A percentile compares a stretch with the other conserved stretches of the same genome.
Evolutionary conservation across 2,113 vertebrate genomes (phyloP).

Genomic region (Tachycineta bicolor): DNA sequence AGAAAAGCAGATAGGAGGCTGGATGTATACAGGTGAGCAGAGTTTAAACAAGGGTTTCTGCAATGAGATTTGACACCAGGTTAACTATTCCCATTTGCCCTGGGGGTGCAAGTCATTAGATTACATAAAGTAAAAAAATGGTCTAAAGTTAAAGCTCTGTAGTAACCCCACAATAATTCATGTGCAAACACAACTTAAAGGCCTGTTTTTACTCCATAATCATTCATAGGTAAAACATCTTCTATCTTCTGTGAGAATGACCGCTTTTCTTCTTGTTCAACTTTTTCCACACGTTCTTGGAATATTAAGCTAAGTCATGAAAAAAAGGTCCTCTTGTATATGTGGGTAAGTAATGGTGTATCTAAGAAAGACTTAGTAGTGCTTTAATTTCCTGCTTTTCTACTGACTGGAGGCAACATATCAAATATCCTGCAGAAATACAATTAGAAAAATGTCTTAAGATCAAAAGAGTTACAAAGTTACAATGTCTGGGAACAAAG

Average conservation of each 20-base stretch:
- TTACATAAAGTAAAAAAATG: not conserved
- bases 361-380: not conserved
- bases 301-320: not conserved
- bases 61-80: not conserved
- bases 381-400: not conserved
- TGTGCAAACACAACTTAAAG: not conserved
- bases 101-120: not conserved
- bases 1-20: not conserved
- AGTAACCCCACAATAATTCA: not conserved
- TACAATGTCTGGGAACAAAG: not conserved
- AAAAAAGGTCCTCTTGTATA: not conserved
- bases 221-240: not conserved
- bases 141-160: not conserved
- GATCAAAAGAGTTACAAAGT: not conserved
- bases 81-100: not conserved
- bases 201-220: not conserved
- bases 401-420: not conserved
- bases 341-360: too few species aligned
- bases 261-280: not conserved
- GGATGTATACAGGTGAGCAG: not conserved
- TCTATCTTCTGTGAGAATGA: not conserved
- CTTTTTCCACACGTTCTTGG: not conserved
- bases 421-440: not conserved
- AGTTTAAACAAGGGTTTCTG: not conserved
- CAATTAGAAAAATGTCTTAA: not conserved